phyloP scores from a whole-genome alignment of 2,113 vertebrate genomes.

The Scortum barcoo region DNA sequence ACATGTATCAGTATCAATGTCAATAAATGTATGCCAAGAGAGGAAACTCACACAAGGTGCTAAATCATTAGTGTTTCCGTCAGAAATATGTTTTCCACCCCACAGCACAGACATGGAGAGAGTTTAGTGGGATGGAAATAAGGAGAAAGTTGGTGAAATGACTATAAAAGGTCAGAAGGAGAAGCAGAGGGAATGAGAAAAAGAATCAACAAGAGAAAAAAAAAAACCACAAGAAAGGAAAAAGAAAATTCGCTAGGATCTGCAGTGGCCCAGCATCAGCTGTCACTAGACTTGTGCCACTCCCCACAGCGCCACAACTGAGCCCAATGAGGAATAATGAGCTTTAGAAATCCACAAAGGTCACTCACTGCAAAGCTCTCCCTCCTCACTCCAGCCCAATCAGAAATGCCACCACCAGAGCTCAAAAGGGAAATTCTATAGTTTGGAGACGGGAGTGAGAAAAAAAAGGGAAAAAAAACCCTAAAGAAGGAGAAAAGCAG shows the following conservation, averaged over 20 bases:
- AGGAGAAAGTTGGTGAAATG: conserved; percentile 29
- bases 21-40: too few relatives aligned
- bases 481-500: conserved; percentile 52
- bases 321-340: conserved; percentile 81
- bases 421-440: conserved; percentile 68
- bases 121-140: conserved; percentile 39
- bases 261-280: conserved; percentile 64
- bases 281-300: conserved; percentile 63
- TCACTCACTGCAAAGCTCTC: conserved; percentile 77
- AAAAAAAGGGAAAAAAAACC: not conserved
- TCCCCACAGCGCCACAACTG: conserved; percentile 63
- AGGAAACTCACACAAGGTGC: not conserved
- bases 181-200: conserved; percentile 38
- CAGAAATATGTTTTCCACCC: too few relatives aligned
- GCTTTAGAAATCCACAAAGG: conserved; percentile 83
- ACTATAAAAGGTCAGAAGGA: conserved; percentile 56
- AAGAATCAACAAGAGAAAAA: conserved; percentile 29
- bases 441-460: conserved; percentile 39
- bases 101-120: not conserved
- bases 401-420: conserved; percentile 71
- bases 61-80: not conserved
- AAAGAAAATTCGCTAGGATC: conserved; percentile 50
- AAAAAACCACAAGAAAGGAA: conserved; percentile 3
- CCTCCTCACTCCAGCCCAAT: conserved; percentile 60
- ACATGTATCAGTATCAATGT: not conserved